Base-by-base conservation (phyloP, 2,888 invertebrate genomes). In the Scelioninae gen. 1 region DNA sequence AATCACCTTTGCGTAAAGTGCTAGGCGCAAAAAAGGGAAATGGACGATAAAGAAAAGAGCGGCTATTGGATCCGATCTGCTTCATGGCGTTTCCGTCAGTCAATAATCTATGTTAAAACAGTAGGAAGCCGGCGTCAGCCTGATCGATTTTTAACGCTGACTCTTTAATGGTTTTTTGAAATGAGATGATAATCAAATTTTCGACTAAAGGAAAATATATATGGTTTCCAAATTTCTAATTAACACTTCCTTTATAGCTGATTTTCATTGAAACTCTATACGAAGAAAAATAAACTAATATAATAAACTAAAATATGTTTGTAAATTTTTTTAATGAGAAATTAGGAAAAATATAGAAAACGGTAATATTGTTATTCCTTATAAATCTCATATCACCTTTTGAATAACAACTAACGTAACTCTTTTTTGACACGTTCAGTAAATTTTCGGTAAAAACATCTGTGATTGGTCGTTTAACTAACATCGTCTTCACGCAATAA, bases 81-180 rank as follows among this genome's bases (percentile, higher is more conserved):
- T 68, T 56, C 58, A 23, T 62, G 68, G 74, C 68, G 62, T 62
- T 68, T 74, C 72, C 66, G 66, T 56, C 66, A 32, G n/a, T 31
- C 31, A 13, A 38, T 66, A 80, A 80, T 66, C 68, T 51, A 65
- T 65, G 65, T 76, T 69, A 43, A 71, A 81, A 71, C 75, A 71
- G 81, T 81, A 75, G 75, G 75, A 81, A 58, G 75, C 65, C 63
- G 65, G 75, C 74, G 72, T 72, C 72, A 65, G 72, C 40, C 60
- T 56, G 69, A 75, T 65, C 69, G 69, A 69, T 81, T 81, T 75
- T 81, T 45, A 69, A 81, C 81, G 58, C 69, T 55, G 31, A 47
- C 62, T 43, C n/a, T n/a, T 23, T 63, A 72, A 78, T 78, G 65
- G 34, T 49, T 71, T 71, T 65, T 11, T 58, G 71, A 71, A 69